Conservation (phyloP, 2,797 vertebrate species). For the Sparidentex hasta region DNA sequence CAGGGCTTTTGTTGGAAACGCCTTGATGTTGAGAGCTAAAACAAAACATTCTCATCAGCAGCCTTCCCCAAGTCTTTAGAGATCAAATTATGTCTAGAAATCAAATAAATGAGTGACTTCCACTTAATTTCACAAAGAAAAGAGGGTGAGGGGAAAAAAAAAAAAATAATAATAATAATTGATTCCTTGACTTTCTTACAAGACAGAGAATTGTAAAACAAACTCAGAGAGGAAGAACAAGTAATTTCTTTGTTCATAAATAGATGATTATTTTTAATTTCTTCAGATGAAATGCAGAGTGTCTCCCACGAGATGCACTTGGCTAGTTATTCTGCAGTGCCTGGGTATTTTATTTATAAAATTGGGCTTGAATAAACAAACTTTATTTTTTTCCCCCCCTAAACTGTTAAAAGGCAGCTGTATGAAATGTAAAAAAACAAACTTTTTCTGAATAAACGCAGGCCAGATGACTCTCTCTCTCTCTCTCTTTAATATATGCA, state of each 20-base stretch:
- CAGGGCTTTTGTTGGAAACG: conserved; percentile 63
- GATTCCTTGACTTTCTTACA: conserved; percentile 75
- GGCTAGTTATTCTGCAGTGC: conserved; percentile 72
- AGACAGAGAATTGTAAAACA: conserved; percentile 71
- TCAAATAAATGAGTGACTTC: conserved; percentile 80
- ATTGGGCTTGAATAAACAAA: conserved; percentile 72
- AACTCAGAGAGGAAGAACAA: conserved; percentile 67
- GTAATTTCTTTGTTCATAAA: conserved; percentile 83
- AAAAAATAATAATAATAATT: too few species aligned
- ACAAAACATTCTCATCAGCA: conserved; percentile 71
- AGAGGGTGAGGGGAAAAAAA: conserved; percentile 44
- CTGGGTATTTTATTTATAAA: conserved; percentile 77
- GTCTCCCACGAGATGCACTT: conserved; percentile 76
- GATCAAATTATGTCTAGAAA: conserved; percentile 80
- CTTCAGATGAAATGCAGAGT: conserved; percentile 83
- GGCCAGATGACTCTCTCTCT: conserved; percentile 4
- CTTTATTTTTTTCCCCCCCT: conserved; percentile 50
- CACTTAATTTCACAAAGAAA: conserved; percentile 74
- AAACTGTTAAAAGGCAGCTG: conserved; percentile 65
- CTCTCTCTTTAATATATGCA: too few species aligned
- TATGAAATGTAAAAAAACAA: conserved; percentile 72
- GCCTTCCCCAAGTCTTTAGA: conserved; percentile 76
- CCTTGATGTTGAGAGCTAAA: conserved; percentile 76
- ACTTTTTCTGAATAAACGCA: conserved; percentile 37
- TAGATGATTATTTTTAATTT: conserved; percentile 87